Evolutionary conservation across 64 coral and sea anemone species (phyloP), one percentile per base, ranked within the genome.

Genomic region (Pachyseris speciosa): DNA sequence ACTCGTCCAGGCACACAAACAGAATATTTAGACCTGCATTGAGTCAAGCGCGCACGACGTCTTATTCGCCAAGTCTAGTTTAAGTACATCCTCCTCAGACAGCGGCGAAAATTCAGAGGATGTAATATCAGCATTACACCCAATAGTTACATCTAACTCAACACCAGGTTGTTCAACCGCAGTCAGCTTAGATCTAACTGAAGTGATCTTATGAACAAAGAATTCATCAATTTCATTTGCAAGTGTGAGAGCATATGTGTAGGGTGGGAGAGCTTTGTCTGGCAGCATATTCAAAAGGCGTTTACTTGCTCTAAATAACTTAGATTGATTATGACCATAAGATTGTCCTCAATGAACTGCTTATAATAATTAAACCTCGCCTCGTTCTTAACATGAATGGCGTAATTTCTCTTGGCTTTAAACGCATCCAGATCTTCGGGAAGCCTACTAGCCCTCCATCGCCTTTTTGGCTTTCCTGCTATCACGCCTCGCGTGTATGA

Each of bases 181-280:
- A 48, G 26, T 25, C 66, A 92, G 57, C 78, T 92, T 84, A 9
- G 80, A 84, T 85, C 36, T 83, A 32, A 91, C 60, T n/a, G 66
- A 28, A 28, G 44, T 92, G 24, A 84, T 85, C 78, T 76, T 92
- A 74, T 41, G 69, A 92, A 92, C 80, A 85, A 92, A 92, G 37
- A 84, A 92, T 13, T 92, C 67, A 4, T 77, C 89, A 37, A 91
- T 91, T 29, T 91, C 78, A 74, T 91, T 92, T 4, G 17, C 48
- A 13, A 84, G 26, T 19, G 1, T 26, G 25, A 47, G 64, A 84
- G 89, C 52, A 24, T 84, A 67, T 37, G 50, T 76, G 26, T 92
- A 22, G 5, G 80, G 80, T 11, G 90, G 68, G 43, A 92, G 90
- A 64, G 67, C 17, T 75, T 67, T 85, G 34, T 84, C 55, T 9